These are phyloP conservation scores for Larimichthys crocea DNA, from an alignment of 2,113 vertebrate species.

Conservation along the genomic window DNA sequence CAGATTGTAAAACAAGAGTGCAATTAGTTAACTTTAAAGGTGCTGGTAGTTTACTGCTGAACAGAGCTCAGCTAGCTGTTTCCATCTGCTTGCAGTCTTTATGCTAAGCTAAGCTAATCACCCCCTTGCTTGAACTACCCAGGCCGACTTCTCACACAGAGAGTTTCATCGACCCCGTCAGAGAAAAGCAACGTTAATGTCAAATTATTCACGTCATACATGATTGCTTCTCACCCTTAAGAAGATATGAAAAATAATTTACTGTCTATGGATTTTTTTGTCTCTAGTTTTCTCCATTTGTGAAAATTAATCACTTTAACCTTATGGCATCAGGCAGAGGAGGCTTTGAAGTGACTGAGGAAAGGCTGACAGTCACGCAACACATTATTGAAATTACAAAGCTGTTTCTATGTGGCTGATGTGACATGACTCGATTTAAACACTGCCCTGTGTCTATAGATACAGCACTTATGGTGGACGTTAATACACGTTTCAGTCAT, in stretches of 20 bases:
- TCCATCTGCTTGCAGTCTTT: not conserved
- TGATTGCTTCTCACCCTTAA: not conserved
- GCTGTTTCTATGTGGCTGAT: not conserved
- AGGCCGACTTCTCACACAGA: not conserved
- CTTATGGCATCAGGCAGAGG: not conserved
- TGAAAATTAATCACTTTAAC: constrained; percentile 6
- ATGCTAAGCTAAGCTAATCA: not conserved
- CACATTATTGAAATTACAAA: not conserved
- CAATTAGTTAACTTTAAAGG: not conserved
- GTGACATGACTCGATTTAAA: constrained; percentile 1
- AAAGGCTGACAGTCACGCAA: not conserved
- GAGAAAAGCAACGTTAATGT: not conserved
- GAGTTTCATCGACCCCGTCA: not conserved
- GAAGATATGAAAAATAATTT: not conserved
- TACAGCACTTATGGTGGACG: not conserved
- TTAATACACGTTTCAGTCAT: not conserved
- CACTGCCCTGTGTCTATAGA: not conserved
- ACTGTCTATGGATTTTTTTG: not conserved
- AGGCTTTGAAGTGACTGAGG: not conserved
- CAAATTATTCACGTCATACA: not conserved
- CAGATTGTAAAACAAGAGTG: not conserved
- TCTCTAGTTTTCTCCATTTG: not conserved
- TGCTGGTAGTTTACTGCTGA: too few species aligned
- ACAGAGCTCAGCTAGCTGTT: not conserved
- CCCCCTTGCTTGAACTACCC: not conserved